phyloP scores from a whole-genome alignment of 2,888 invertebrate species.

The Dolichomitus sp. region DNA sequence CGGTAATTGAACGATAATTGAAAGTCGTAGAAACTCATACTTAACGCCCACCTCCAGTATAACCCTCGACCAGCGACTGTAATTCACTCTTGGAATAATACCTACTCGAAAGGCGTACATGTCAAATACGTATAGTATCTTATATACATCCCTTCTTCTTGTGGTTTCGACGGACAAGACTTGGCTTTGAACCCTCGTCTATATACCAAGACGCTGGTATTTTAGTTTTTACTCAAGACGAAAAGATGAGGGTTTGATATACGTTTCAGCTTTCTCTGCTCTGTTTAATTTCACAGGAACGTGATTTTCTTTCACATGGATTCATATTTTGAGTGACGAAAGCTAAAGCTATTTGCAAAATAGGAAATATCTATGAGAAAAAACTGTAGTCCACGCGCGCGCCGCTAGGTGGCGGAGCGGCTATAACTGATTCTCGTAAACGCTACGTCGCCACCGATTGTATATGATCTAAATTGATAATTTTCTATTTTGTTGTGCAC shows the following conservation, averaged over 20 bases:
- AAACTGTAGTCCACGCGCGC: not conserved
- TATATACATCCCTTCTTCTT: conserved; percentile 26
- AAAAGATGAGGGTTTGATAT: not conserved
- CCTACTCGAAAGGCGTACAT: conserved; percentile 26
- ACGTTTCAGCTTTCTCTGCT: not conserved
- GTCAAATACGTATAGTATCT: conserved; percentile 30
- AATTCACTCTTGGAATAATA: conserved; percentile 47
- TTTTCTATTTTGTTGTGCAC: no score
- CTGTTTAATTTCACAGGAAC: not conserved
- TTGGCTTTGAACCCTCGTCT: not conserved
- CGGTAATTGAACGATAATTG: conserved; percentile 55
- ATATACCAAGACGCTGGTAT: not conserved
- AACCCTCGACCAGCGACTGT: conserved; percentile 40
- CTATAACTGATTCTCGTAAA: not conserved
- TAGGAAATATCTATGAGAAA: not conserved
- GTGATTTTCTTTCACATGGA: not conserved
- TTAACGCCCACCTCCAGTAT: conserved; percentile 54
- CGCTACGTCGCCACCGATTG: not conserved
- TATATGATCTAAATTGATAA: no score
- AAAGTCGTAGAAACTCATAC: conserved; percentile 57
- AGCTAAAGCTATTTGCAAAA: not conserved
- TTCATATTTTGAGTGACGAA: not conserved
- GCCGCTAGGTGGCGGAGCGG: conserved; percentile 1
- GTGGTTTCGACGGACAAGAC: conserved; percentile 20
- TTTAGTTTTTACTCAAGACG: not conserved